Evolutionary conservation across 1,140 invertebrate species (phyloP), one percentile per base, ranked within the genome.

Genomic region (Tribolium madens): DNA sequence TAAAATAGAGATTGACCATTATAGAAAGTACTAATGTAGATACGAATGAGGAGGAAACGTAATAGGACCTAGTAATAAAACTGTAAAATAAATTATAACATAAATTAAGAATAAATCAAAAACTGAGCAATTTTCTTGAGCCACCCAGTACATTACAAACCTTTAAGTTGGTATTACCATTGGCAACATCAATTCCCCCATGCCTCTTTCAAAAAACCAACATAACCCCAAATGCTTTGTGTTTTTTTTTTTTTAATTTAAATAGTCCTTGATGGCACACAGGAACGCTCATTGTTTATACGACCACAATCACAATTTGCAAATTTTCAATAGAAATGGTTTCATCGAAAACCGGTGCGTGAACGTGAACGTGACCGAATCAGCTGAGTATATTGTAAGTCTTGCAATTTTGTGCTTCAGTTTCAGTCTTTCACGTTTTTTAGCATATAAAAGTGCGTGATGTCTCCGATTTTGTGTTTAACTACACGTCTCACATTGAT

Each of bases 1-100:
- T 47, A 77, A 76, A 80, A 50, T 48, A 50, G 47, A 47, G 47
- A 71, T 48, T 79, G 79, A 81, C 79, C 79, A 81, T 78, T 76
- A 72, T 81, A 79, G 78, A 12, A 79, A 70, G 42, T 60, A 73
- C 46, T 71, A 50, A 48, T 75, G 76, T 78, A 78, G 76, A 76
- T 79, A 79, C 48, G 71, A 76, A 42, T 79, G 53, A 69, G 21
- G 12, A 60, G 21, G 17, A 12, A 26, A 68, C 53, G 69, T 68
- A 57, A 75, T 72, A 26, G 48, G 64, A 73, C 10, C 21, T 79
- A 77, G 71, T 79, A 60, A 76, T 76, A 70, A 79, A 77, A 74
- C 57, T 80, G 76, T 80, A 80, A 78, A 76, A 64, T 78, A n/a
- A 10, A 80, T 33, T 52, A 53, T 60, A 73, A 73, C 15, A 73